phyloP scores from a whole-genome alignment of 2,888 invertebrate genomes.

The Eristalis pertinax region DNA sequence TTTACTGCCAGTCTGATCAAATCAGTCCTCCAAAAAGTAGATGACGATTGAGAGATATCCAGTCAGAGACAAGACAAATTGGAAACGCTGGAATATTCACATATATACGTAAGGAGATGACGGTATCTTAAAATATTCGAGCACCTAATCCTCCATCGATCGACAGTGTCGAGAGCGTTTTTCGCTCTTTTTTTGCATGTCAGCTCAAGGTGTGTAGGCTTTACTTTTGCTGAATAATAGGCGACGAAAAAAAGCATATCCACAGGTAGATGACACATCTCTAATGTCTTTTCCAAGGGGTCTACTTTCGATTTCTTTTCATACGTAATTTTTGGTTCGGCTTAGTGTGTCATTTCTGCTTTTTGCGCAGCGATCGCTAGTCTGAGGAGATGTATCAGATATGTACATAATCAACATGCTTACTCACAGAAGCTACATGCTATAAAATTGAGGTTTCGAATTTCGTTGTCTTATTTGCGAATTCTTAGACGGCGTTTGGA shows the following conservation, averaged over 20 bases:
- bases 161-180: not conserved
- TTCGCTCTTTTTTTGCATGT: slow-evolving; percentile 11
- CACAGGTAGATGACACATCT: slow-evolving; percentile 59
- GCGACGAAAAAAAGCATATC: slow-evolving; percentile 3
- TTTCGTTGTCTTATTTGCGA: not conserved
- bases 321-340: slow-evolving; percentile 45
- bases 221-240: slow-evolving; percentile 29
- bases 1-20: not conserved
- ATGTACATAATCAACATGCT: slow-evolving; percentile 24
- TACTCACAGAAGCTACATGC: slow-evolving; percentile 28
- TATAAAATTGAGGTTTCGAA: slow-evolving; percentile 4
- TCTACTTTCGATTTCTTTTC: slow-evolving; percentile 58
- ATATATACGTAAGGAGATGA: not conserved
- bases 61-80: slow-evolving; percentile 14
- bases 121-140: slow-evolving; percentile 1
- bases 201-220: slow-evolving; percentile 41
- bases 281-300: slow-evolving; percentile 37
- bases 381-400: slow-evolving; percentile 8
- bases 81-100: slow-evolving; percentile 4
- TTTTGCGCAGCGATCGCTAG: slow-evolving; percentile 32
- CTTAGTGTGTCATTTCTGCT: slow-evolving; percentile 24
- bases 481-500: not conserved
- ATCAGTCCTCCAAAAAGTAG: not conserved
- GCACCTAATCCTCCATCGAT: slow-evolving; percentile 7
- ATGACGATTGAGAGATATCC: not conserved